phyloP scores from a whole-genome alignment of 2,888 invertebrate species.

The Schrankia costaestrigalis region DNA sequence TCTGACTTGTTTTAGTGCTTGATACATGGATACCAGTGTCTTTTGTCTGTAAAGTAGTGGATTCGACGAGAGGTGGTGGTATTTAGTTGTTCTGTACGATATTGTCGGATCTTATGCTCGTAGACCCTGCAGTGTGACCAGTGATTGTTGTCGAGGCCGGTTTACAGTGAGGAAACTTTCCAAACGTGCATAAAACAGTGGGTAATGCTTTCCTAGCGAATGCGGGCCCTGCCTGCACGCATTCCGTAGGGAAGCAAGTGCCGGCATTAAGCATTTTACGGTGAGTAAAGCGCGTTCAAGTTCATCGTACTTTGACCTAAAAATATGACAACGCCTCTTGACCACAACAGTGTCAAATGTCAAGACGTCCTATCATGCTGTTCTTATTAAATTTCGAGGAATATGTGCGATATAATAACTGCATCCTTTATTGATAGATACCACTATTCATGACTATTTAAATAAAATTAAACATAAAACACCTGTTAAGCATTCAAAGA shows the following conservation, averaged over 20 bases:
- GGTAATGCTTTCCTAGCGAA: constrained; percentile 77
- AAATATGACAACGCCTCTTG: constrained; percentile 49
- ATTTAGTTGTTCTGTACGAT: constrained; percentile 58
- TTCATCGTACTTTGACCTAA: constrained; percentile 79
- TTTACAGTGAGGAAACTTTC: constrained; percentile 77
- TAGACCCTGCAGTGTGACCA: constrained; percentile 70
- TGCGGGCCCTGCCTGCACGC: constrained; percentile 75
- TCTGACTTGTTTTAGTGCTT: constrained; percentile 53
- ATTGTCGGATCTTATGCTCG: constrained; percentile 58
- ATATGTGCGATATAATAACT: constrained; percentile 2
- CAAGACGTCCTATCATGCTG: constrained; percentile 34
- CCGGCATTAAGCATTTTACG: constrained; percentile 78
- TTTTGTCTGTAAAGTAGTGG: constrained; percentile 73
- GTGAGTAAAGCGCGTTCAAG: constrained; percentile 75
- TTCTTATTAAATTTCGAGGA: constrained; percentile 32
- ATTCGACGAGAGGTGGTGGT: constrained; percentile 65
- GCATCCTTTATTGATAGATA: too few relatives aligned
- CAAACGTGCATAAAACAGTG: constrained; percentile 77
- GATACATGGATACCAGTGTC: constrained; percentile 70
- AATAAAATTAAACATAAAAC: too few relatives aligned
- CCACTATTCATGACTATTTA: too few relatives aligned
- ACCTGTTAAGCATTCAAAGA: too few relatives aligned
- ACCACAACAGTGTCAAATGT: constrained; percentile 54
- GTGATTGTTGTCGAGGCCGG: constrained; percentile 80
- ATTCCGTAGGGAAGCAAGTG: constrained; percentile 78